Evolutionary conservation across 1,140 invertebrate genomes (phyloP).

Genomic region (Calliopsis andreniformis): DNA sequence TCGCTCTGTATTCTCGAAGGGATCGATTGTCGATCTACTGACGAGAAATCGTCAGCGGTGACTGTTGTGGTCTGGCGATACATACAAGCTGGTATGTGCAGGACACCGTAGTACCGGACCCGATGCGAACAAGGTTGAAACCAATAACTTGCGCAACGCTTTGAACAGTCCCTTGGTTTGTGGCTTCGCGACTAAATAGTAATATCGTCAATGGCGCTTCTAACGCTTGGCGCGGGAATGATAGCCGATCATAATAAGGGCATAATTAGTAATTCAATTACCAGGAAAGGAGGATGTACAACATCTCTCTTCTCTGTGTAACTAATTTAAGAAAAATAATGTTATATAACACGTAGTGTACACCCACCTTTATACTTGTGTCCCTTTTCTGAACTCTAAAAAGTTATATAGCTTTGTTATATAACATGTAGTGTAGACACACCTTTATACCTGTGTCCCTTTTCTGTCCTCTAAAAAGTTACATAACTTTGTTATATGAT

Average conservation of each 20-base stretch:
- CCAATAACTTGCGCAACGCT: constrained; percentile 68
- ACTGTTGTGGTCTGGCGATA: constrained; percentile 43
- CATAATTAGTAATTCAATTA: neutral
- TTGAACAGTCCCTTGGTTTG: constrained; percentile 66
- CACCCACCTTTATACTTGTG: too few species aligned
- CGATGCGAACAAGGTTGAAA: constrained; percentile 53
- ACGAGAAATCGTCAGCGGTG: constrained; percentile 39
- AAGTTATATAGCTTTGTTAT: too few species aligned
- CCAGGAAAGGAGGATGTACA: neutral
- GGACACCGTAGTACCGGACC: constrained; percentile 37
- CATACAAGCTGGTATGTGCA: constrained; percentile 52
- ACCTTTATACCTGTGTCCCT: too few species aligned
- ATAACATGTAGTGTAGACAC: too few species aligned
- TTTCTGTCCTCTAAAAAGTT: too few species aligned
- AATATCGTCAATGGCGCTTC: constrained; percentile 57
- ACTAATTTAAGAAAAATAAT: too few species aligned
- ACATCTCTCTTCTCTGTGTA: too few species aligned
- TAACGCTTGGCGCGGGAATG: neutral
- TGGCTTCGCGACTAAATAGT: constrained; percentile 70
- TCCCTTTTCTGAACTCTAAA: too few species aligned
- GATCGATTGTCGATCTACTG: constrained; percentile 42
- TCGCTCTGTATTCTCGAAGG: constrained; percentile 20
- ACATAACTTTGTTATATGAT: too few species aligned
- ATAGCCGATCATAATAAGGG: neutral
- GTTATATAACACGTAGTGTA: too few species aligned